Conservation (phyloP, 2,113 vertebrate species). For the Pedionomus torquatus region DNA sequence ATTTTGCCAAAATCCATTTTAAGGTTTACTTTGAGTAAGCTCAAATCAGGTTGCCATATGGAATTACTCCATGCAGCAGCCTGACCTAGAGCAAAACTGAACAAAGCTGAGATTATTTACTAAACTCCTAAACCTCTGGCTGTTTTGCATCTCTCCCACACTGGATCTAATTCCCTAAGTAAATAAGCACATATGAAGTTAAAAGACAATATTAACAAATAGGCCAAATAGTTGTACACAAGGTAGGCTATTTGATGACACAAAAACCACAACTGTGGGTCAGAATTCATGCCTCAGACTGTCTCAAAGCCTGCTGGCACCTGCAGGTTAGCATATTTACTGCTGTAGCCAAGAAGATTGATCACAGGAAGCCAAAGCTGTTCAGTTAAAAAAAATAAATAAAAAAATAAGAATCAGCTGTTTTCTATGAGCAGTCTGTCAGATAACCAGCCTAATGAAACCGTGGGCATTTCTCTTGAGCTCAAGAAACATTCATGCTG, state of each 20-base stretch:
- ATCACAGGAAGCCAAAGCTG: conserved; percentile 39
- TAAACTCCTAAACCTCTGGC: conserved; percentile 51
- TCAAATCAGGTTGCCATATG: conserved; percentile 73
- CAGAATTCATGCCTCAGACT: background rate
- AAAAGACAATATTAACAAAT: conserved; percentile 45
- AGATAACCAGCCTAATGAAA: conserved; percentile 38
- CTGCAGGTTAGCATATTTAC: conserved; percentile 25
- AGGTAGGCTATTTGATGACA: background rate
- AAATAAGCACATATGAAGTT: conserved; percentile 64
- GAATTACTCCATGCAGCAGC: conserved; percentile 70
- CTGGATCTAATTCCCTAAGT: conserved; percentile 66
- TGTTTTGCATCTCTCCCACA: conserved; percentile 68
- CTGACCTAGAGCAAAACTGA: conserved; percentile 71
- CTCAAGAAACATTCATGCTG: background rate
- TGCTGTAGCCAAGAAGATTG: conserved; percentile 29
- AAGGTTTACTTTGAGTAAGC: conserved; percentile 65
- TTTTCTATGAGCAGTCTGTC: conserved; percentile 32
- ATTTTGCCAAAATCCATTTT: conserved; percentile 72
- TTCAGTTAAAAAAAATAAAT: background rate
- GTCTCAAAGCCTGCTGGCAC: conserved; percentile 24
- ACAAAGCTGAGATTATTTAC: conserved; percentile 72
- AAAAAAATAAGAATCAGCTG: conserved; percentile 46
- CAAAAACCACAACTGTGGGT: background rate
- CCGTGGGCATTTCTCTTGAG: background rate
- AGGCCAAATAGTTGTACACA: conserved; percentile 11